A percentile compares a stretch with the other conserved stretches of the same genome.
These are phyloP conservation scores for Tethya wilhelma DNA, from an alignment of 37 sponge, comb jelly and placozoan species.

Conservation along the genomic window DNA sequence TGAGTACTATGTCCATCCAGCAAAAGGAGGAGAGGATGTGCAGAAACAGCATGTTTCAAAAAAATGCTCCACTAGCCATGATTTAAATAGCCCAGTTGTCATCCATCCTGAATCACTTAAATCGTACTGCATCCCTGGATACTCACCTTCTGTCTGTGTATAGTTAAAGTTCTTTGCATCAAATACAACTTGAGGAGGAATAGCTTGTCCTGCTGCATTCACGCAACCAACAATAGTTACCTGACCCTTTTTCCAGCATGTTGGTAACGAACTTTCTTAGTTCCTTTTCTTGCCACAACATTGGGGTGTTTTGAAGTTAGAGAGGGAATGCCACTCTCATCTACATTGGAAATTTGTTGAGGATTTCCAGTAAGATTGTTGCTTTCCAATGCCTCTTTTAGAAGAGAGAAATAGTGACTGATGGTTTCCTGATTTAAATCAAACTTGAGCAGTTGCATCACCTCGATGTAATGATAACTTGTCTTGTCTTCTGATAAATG, in stretches of 20 bases:
- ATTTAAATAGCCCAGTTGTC: conserved; percentile 38
- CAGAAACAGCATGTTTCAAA: conserved; percentile 34
- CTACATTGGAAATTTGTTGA: conserved; percentile 48
- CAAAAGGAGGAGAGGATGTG: conserved; percentile 49
- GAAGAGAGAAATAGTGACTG: conserved; percentile 41
- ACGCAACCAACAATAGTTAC: conserved; percentile 56
- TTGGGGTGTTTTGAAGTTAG: conserved; percentile 34
- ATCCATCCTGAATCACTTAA: conserved; percentile 32
- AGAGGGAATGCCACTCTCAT: conserved; percentile 62
- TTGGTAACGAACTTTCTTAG: conserved; percentile 16
- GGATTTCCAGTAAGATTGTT: conserved; percentile 36
- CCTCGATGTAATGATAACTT: conserved; percentile 21
- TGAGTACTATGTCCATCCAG: conserved; percentile 71
- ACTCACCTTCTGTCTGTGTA: conserved; percentile 41
- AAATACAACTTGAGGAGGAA: conserved; percentile 36
- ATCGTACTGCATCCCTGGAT: conserved; percentile 38
- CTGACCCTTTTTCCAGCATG: conserved; percentile 42
- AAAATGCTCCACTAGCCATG: conserved; percentile 54
- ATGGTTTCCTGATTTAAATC: conserved; percentile 32
- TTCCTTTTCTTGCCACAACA: conserved; percentile 34
- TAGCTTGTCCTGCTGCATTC: conserved; percentile 10
- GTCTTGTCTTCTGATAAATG: conserved; percentile 9
- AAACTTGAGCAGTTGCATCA: conserved; percentile 23
- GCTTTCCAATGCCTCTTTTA: conserved; percentile 19
- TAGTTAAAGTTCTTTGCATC: conserved; percentile 45